Evolutionary conservation across 2,797 vertebrate species (phyloP), one percentile per base, ranked within the genome.

Genomic region (Danionella dracula): DNA sequence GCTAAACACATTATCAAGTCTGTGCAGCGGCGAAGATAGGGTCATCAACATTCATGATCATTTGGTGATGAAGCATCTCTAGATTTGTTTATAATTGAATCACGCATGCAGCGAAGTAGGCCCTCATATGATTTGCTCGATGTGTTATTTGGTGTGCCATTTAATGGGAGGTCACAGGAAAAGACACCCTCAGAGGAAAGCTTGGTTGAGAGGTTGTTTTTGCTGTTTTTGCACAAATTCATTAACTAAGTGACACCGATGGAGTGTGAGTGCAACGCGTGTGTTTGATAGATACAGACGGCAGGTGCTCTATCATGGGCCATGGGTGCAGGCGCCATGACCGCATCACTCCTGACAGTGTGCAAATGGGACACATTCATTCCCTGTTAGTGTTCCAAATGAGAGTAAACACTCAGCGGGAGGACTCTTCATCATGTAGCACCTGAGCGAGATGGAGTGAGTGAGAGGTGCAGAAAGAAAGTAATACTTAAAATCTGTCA

Each of bases 241-340:
- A 70, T 73, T 70, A 68, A 65, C 53, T 21, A 34, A 45, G 34
- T 48, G 67, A 73, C 35, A 38, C 54, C 46, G 57, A 60, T 27
- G 41, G 32, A 64, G 38, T 23, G 58, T 13, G 58, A 13, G 38
- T 34, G 66, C 46, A 16, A 32, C 45, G 63, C 34, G 63, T 38
- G 6, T 40, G 53, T 27, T 41, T 72, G 70, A 78, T 71, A 49
- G 65, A 75, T 75, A 72, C 61, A 42, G 49, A 41, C 56, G 66
- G 67, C 73, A 77, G 72, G 73, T 70, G 73, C 51, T 75, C 67
- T 42, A 68, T 78, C 76, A 78, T 67, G 56, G 59, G 72, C 54
- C 48, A 66, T 67, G 53, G 73, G 69, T 64, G 66, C 72, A 61
- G 60, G 27, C 41, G 66, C 67, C 38, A 48, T 61, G 62, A 65